A percentile compares a stretch with the other conserved stretches of the same genome.
phyloP scores from a whole-genome alignment of 2,113 vertebrate genomes.

The Bettongia penicillata region DNA sequence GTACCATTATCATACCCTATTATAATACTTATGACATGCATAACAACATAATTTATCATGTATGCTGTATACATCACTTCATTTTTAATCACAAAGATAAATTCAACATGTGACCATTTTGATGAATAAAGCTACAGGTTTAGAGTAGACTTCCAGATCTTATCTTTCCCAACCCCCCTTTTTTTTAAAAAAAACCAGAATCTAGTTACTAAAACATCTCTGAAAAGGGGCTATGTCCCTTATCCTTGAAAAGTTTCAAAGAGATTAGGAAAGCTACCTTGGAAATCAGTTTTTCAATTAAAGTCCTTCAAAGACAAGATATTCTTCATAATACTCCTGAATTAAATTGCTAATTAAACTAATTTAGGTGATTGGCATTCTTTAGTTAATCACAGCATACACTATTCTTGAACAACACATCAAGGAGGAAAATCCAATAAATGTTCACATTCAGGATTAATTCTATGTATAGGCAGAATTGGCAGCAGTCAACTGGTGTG shows the following conservation, averaged over 20 bases:
- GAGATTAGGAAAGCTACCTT: neutral
- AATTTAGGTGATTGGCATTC: neutral
- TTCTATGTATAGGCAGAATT: neutral
- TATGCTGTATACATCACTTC: too few relatives aligned
- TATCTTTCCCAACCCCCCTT: too few relatives aligned
- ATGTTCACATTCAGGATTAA: neutral
- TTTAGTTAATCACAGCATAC: too few relatives aligned
- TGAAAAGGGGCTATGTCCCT: neutral
- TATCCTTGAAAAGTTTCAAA: neutral
- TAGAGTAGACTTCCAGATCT: too few relatives aligned
- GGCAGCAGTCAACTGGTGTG: neutral
- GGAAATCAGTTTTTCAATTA: neutral
- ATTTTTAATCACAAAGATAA: too few relatives aligned
- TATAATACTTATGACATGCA: too few relatives aligned
- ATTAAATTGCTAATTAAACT: slow-evolving; percentile 35
- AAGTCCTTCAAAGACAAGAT: neutral
- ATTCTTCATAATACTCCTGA: neutral
- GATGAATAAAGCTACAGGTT: neutral
- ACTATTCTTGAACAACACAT: too few relatives aligned
- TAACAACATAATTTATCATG: too few relatives aligned
- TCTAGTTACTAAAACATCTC: neutral
- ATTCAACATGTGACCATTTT: neutral
- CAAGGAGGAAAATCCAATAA: too few relatives aligned
- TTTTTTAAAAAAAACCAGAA: neutral
- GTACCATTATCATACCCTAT: too few relatives aligned